Percentiles rank a stretch among this genome's conserved stretches.
phyloP scores from a whole-genome alignment of 1,140 invertebrate species.

The Microplitis mediator region DNA sequence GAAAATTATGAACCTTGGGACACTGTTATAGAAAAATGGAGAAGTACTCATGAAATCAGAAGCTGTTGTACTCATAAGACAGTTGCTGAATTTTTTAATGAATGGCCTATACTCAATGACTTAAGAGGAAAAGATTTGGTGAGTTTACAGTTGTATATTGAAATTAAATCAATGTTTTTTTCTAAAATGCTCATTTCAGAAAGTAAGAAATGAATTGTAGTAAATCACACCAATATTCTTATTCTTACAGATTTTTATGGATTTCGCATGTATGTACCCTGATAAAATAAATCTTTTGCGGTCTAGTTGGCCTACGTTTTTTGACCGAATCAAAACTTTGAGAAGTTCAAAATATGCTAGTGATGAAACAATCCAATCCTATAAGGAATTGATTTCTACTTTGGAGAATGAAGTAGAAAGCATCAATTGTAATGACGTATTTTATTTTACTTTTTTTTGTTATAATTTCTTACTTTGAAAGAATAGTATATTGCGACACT shows the following conservation, averaged over 20 bases:
- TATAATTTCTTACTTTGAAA: no score
- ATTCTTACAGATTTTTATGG: background rate
- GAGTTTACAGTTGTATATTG: background rate
- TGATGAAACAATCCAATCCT: background rate
- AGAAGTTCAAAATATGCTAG: background rate
- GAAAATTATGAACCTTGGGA: background rate
- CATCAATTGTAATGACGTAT: conserved; percentile 12
- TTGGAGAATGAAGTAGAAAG: background rate
- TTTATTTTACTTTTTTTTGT: no score
- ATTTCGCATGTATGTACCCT: background rate
- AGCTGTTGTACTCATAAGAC: background rate
- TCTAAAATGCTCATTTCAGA: background rate
- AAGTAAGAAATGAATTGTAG: background rate
- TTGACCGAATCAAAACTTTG: background rate
- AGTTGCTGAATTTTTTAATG: background rate
- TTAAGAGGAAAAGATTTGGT: background rate
- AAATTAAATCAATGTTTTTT: background rate
- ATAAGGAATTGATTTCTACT: background rate
- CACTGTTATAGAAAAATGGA: background rate
- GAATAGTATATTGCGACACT: no score
- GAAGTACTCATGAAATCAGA: background rate
- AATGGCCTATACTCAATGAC: background rate
- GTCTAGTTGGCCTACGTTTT: background rate
- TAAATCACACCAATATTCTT: background rate
- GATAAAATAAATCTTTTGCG: background rate